Conservation (phyloP, 2,797 vertebrate species). For the Myotis pilosus region DNA sequence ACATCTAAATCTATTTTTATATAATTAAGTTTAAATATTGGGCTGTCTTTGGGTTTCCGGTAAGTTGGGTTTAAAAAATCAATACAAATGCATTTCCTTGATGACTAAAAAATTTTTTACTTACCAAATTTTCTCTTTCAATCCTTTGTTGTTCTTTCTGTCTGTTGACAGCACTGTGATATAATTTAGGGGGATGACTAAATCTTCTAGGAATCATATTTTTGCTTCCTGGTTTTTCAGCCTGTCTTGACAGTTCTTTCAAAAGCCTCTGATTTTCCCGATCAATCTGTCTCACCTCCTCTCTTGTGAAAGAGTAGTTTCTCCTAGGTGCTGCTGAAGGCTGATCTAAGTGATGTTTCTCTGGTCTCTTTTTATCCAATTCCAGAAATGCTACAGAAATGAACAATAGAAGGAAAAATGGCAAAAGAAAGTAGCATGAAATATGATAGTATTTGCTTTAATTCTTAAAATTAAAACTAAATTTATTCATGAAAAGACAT, state of each 20-base stretch:
- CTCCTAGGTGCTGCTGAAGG: conserved; percentile 84
- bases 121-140: conserved; percentile 94
- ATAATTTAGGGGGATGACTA: conserved; percentile 74
- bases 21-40: neutral
- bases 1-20: neutral
- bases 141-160: conserved; percentile 93
- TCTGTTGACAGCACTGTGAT: conserved; percentile 92
- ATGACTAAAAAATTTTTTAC: conserved; percentile 69
- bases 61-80: neutral
- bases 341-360: conserved; percentile 78
- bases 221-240: conserved; percentile 82
- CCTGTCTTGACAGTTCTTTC: conserved; percentile 87
- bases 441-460: neutral
- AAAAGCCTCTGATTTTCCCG: conserved; percentile 94
- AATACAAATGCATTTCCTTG: conserved; percentile 1
- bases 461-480: neutral
- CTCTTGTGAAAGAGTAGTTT: conserved; percentile 93
- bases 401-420: conserved; percentile 47
- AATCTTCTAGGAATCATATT: conserved; percentile 76
- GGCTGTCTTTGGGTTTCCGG: neutral
- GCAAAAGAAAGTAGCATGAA: conserved; percentile 1
- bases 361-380: conserved; percentile 84
- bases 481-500: neutral
- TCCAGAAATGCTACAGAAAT: conserved; percentile 85
- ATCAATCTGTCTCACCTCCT: conserved; percentile 92